Conservation (phyloP, 2,797 vertebrate species). For the Schizothorax lantsangensis region DNA sequence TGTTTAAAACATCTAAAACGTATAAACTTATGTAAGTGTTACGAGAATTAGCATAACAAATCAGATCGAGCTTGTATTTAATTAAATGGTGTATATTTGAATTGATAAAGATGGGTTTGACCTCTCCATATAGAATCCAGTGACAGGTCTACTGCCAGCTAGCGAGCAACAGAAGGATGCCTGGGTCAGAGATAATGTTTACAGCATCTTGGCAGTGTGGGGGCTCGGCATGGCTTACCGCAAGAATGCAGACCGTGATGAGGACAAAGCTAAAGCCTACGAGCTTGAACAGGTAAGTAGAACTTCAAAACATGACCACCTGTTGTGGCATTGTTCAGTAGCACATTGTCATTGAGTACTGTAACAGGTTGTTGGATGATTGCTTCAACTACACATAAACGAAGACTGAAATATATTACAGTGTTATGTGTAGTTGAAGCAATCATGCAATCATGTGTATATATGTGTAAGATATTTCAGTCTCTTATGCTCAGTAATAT, state of each 20-base stretch:
- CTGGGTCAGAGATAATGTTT: slow-evolving; percentile 97
- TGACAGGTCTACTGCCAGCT: slow-evolving; percentile 92
- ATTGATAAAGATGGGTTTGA: slow-evolving; percentile 9
- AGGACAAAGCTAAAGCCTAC: slow-evolving; percentile 98
- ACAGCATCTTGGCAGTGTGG: slow-evolving; percentile 96
- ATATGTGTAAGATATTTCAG: no score
- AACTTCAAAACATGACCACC: background rate
- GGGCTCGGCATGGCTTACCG: slow-evolving; percentile 97
- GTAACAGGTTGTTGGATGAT: background rate
- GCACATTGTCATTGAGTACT: background rate
- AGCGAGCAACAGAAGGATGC: slow-evolving; percentile 91
- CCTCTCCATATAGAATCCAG: slow-evolving; percentile 83
- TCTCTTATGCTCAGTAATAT: no score
- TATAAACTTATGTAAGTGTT: background rate
- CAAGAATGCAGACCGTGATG: slow-evolving; percentile 96
- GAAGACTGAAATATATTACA: background rate
- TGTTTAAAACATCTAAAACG: background rate
- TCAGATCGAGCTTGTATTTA: background rate
- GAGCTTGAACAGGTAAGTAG: slow-evolving; percentile 93
- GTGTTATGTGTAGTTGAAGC: no score
- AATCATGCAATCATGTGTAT: no score
- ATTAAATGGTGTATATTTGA: background rate
- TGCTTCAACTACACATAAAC: background rate
- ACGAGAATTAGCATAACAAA: background rate
- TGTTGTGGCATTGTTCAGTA: background rate